phyloP scores from a whole-genome alignment of 2,888 invertebrate species.

The Clivina fossor region DNA sequence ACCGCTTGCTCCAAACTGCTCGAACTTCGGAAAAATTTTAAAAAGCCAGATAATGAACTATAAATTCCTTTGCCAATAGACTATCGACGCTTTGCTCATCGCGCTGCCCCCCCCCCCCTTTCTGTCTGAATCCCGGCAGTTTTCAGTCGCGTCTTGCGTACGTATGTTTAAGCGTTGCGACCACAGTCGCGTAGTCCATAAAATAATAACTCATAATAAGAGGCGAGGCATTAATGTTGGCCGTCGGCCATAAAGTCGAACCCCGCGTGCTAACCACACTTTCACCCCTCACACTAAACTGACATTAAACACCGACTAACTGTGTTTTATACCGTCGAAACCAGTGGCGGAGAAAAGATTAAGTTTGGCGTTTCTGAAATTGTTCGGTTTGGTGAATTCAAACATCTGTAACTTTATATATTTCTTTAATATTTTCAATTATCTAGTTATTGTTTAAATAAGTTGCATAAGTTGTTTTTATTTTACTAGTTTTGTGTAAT shows the following conservation, averaged over 20 bases:
- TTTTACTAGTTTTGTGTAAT: too few relatives aligned
- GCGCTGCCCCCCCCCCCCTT: too few relatives aligned
- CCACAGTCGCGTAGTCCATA: conserved; percentile 31
- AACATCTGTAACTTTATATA: too few relatives aligned
- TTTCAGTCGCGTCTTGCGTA: background rate
- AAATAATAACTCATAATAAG: conserved; percentile 44
- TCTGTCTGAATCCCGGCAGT: background rate
- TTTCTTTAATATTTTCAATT: too few relatives aligned
- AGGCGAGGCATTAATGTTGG: conserved; percentile 40
- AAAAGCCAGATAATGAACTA: conserved; percentile 12
- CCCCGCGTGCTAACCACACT: conserved; percentile 41
- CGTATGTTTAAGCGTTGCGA: conserved; percentile 9
- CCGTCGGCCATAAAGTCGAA: conserved; percentile 41
- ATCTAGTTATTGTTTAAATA: too few relatives aligned
- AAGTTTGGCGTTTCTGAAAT: background rate
- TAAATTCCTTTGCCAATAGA: too few relatives aligned
- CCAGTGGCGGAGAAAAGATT: background rate
- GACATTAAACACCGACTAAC: conserved; percentile 41
- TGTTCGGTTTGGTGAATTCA: background rate
- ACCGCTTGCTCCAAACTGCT: background rate
- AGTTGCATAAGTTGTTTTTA: too few relatives aligned
- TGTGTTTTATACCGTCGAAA: conserved; percentile 43
- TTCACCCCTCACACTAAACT: conserved; percentile 7
- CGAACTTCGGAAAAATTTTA: conserved; percentile 12
- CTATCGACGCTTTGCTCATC: too few relatives aligned